Conservation (phyloP, 2,113 vertebrate species). For the Zapornia atra region DNA sequence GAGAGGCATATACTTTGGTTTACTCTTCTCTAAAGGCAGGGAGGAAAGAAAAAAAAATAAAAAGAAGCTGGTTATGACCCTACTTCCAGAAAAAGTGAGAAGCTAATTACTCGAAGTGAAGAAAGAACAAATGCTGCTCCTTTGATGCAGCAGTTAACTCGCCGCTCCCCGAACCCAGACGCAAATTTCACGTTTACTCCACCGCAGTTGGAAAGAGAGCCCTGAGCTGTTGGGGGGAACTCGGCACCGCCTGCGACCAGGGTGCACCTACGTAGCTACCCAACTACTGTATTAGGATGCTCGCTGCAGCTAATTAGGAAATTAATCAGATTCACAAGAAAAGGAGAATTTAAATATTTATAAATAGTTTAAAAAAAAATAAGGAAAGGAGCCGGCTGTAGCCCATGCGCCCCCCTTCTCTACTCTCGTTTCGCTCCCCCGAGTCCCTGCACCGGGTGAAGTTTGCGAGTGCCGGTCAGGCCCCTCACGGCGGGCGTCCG, state of each 20-base stretch:
- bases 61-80: neutral
- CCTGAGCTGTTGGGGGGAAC: neutral
- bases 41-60: too few species aligned
- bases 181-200: neutral
- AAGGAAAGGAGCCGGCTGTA: neutral
- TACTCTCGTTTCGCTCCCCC: neutral
- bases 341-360: neutral
- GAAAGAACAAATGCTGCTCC: neutral
- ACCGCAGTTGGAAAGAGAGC: neutral
- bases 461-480: neutral
- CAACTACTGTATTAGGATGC: neutral
- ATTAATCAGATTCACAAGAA: neutral
- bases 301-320: neutral
- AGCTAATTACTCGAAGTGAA: neutral
- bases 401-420: neutral
- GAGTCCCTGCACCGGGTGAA: neutral
- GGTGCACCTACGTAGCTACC: neutral
- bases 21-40: neutral
- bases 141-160: neutral
- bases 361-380: neutral
- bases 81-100: neutral
- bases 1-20: neutral
- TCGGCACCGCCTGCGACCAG: neutral
- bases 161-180: neutral
- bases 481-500: neutral